Base-by-base conservation (phyloP, 2,113 vertebrate species). In the Calonectris borealis region DNA sequence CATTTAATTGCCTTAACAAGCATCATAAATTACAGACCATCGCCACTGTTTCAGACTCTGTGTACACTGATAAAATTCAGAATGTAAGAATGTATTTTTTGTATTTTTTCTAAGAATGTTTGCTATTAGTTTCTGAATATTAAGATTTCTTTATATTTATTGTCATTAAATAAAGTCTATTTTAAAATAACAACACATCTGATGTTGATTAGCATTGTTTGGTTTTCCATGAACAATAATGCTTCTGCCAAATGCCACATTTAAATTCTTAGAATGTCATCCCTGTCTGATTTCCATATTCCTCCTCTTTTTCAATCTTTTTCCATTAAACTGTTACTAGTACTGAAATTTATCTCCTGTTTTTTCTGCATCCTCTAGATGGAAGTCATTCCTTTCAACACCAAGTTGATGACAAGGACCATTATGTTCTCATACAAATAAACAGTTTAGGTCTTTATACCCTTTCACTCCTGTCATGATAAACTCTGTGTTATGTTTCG, bases 101-200 rank as follows among this genome's bases (percentile, higher is more conserved):
- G 73, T 91, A 93, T 75, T 93, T 97, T 95, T 96, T 88, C 73
- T 88, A 92, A 81, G 72, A 90, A 84, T 79, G 55, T 96, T 97
- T 93, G 85, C 64, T 72, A 24, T 85, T 92, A 73, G 61, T 96
- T 97, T 96, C 96, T 95, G 83, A 97, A 93, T 92, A 86, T 91
- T 96, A 95, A 97, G 54, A 83, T 88, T 92, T 96, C 94, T 96
- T 97, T 97, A 57, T 98, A 98, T 98, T 98, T 98, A 96, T 98
- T 94, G 91, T 73, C 86, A 97, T 96, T 96, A 94, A 97, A 98
- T 97, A 97, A 98, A 98, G 82, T 97, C 52, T 92, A 91, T 97
- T 98, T 98, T 97, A 95, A 94, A 95, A 92, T 93, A 86, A 46
- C 38, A 40, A 34, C 92, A 75, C 62, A 83, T 87, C 95, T 83